Evolutionary conservation across 2,797 vertebrate genomes (phyloP), one percentile per base, ranked within the genome.

Genomic region (Tenualosa thibaudeaui): DNA sequence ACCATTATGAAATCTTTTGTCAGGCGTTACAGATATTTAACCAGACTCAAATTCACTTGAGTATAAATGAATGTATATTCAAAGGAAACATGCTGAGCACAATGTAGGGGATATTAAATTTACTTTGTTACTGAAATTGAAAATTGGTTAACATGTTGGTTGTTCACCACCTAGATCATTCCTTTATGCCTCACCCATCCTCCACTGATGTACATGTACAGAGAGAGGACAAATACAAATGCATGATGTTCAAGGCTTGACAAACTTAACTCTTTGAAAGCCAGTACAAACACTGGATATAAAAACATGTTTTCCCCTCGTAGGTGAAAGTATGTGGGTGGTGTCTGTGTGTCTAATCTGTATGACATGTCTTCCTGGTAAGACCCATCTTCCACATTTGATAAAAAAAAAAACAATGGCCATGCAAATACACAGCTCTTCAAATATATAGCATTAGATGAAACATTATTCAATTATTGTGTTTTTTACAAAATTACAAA

Each of bases 301-400:
- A 37, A 71, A 15, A 68, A 58, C 24, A 68, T 31, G 26, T 6
- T 46, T 78, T 78, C 2, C 40, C 71, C 71, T 78, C 17, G 9
- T 43, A 78, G 71, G 71, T 78, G 37, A 19, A 46, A 78, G 40
- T 7, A 78, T 78, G 71, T 22, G 71, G 71, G 71, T 46, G 71
- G 15, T n/a, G 37, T 40, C 37, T 22, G 37, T 78, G 5, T 46
- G 46, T 22, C 40, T 78, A 78, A 43, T 78, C 17, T 78, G 71
- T 46, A 8, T 46, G 40, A 46, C 6, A 19, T 78, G 40, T 13
- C 6, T 78, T 46, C 71, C 71, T 78, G 40, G 71, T 78, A 78
- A 78, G 71, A 22, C 68, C 68, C 12, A 75, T 37, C 12, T 75
- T 65, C 51, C 15, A 53, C 54, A 19, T 56, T 19, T 19, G 19